A percentile compares a stretch with the other conserved stretches of the same genome.
These are phyloP conservation scores for Prorops nasuta DNA, from an alignment of 1,140 invertebrate genomes.

Conservation along the genomic window DNA sequence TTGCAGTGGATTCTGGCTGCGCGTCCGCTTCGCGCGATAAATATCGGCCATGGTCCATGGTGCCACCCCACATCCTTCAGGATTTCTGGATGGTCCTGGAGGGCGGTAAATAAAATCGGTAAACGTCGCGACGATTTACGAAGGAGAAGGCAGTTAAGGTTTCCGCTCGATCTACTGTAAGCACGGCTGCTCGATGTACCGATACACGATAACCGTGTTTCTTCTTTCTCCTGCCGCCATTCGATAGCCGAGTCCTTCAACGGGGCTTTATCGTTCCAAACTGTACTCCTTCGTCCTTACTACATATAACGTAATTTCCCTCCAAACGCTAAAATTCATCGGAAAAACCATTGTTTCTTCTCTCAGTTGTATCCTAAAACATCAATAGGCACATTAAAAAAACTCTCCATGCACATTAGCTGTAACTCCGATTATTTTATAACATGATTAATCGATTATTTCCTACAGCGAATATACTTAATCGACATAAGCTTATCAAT, in stretches of 20 bases:
- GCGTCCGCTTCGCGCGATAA: constrained; percentile 17
- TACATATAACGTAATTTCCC: no score
- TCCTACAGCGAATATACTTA: no score
- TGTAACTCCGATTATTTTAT: no score
- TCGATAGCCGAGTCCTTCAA: constrained; percentile 9
- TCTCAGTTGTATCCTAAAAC: no score
- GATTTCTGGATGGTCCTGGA: constrained; percentile 13
- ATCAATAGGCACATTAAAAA: no score
- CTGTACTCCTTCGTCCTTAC: no score
- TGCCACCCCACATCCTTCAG: constrained; percentile 15
- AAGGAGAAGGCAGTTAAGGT: constrained; percentile 31
- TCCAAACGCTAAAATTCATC: no score
- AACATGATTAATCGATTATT: no score
- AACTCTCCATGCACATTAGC: no score
- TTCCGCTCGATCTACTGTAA: constrained; percentile 39
- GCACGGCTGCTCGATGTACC: constrained; percentile 23
- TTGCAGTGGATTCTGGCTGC: constrained; percentile 9
- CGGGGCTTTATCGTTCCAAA: constrained; percentile 17
- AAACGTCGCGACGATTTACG: constrained; percentile 36
- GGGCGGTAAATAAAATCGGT: constrained; percentile 35
- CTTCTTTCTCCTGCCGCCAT: constrained; percentile 13
- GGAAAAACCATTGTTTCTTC: no score
- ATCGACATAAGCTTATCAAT: no score
- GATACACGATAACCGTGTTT: constrained; percentile 35
- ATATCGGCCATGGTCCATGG: constrained; percentile 12